Evolutionary conservation across 2,888 invertebrate genomes (phyloP).

Genomic region (Aporophyla lueneburgensis): DNA sequence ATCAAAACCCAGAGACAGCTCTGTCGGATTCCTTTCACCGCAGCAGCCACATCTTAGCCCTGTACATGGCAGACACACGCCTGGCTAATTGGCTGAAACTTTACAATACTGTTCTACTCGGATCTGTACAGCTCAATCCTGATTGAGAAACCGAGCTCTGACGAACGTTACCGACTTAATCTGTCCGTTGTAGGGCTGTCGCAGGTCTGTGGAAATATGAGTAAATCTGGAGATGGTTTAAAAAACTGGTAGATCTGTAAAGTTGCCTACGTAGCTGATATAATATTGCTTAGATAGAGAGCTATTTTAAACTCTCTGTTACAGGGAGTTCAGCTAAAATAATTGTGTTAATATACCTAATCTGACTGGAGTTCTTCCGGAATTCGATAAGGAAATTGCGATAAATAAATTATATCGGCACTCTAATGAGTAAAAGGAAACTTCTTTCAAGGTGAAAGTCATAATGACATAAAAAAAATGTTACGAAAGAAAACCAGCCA

Average conservation of each 20-base stretch:
- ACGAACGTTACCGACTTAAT: conserved; percentile 37
- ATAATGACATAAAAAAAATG: conserved; percentile 11
- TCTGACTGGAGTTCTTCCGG: neutral
- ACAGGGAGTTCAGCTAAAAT: neutral
- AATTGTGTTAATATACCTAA: neutral
- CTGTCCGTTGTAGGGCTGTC: conserved; percentile 27
- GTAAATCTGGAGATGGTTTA: neutral
- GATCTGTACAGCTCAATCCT: conserved; percentile 27
- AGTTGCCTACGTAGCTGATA: neutral
- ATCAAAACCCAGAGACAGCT: neutral
- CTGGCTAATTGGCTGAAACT: conserved; percentile 58
- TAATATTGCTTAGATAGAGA: neutral
- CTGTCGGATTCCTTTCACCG: conserved; percentile 11
- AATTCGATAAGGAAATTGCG: conserved; percentile 12
- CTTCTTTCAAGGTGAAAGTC: conserved; percentile 15
- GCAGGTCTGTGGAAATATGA: neutral
- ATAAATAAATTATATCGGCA: neutral
- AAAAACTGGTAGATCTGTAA: too few species aligned
- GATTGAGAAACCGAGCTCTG: conserved; percentile 31
- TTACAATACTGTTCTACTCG: conserved; percentile 49
- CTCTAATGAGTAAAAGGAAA: conserved; percentile 33
- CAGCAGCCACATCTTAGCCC: conserved; percentile 22
- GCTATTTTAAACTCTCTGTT: neutral
- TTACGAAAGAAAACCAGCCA: conserved; percentile 10
- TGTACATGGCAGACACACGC: conserved; percentile 22